phyloP scores from a whole-genome alignment of 2,888 invertebrate species.

The Cristatella mucedo region DNA sequence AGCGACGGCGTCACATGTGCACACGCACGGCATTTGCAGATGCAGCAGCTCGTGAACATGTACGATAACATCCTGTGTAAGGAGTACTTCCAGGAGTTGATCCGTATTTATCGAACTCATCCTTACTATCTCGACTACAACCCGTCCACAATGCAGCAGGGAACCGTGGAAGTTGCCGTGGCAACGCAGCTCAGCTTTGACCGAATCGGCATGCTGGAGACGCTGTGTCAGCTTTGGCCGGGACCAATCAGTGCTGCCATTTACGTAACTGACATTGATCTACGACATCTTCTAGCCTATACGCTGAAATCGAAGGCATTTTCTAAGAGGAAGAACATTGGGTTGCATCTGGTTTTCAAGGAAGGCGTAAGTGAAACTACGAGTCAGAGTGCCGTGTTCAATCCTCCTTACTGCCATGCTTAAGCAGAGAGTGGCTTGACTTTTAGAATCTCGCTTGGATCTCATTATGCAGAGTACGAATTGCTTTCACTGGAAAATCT shows the following conservation, averaged over 20 bases:
- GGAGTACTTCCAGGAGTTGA: conserved; percentile 57
- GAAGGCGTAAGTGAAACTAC: conserved; percentile 60
- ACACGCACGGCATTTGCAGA: too few species aligned
- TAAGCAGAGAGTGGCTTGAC: too few species aligned
- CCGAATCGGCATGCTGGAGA: conserved; percentile 63
- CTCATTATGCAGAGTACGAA: too few species aligned
- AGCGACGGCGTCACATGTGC: too few species aligned
- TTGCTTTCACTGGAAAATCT: neutral
- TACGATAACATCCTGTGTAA: too few species aligned
- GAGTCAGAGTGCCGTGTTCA: too few species aligned
- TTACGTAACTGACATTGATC: conserved; percentile 73
- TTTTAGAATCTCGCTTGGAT: too few species aligned
- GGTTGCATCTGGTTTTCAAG: conserved; percentile 78
- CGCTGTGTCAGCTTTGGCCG: conserved; percentile 66
- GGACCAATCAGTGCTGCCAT: conserved; percentile 73
- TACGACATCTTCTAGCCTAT: conserved; percentile 58
- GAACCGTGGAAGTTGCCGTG: conserved; percentile 61
- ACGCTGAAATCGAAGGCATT: conserved; percentile 58
- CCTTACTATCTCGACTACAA: conserved; percentile 64
- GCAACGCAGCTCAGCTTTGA: conserved; percentile 75
- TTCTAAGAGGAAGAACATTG: conserved; percentile 59
- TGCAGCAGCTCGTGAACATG: too few species aligned
- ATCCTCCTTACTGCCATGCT: too few species aligned
- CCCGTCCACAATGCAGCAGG: too few species aligned
- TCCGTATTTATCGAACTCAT: conserved; percentile 60